Base-by-base conservation (phyloP, 2,113 vertebrate genomes). In the Triplophysa rosa region DNA sequence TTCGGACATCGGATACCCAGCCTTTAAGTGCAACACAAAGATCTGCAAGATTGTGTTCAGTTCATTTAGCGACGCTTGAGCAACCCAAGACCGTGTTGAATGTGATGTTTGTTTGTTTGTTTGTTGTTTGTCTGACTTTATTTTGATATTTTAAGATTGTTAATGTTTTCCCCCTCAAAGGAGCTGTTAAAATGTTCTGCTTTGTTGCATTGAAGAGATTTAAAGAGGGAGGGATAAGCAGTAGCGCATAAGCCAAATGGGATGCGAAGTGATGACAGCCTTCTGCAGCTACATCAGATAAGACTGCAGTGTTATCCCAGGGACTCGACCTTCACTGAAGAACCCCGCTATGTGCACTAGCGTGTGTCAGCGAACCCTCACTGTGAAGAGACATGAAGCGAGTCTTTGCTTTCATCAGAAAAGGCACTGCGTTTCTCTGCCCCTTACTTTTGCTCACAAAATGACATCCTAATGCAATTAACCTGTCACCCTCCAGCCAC, bases 391-490 rank as follows among this genome's bases (percentile, higher is more conserved):
- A 58, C 61, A 64, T 63, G 69, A 67, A 62, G 47, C 12, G 19
- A 10, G 67, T 45, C 16, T 26, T 64, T 58, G 29, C 78, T 64
- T 65, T 71, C 59, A 29, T 11, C 29, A 54, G 77, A 24, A 63
- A 24, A 52, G 47, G 47, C 47, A 54, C 45, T 5, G 12, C 14
- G 29, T 80, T 74, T 68, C 61, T 29, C 81, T 68, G 42, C 54
- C 58, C 16, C 71, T 65, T 58, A 79, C 64, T 69, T 4, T 47
- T 72, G 54, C 80, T 84, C 54, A 78, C 69, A 84, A 83, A 37
- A 86, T 84, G 71, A 65, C 69, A 81, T 82, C 56, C 70, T 81
- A 77, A 86, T 40, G 54, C 65, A 87, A 74, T 87, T 83, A 83
- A 85, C 79, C 80, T 42, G 45, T 82, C 62, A 73, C 80, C 62